A percentile compares a stretch with the other conserved stretches of the same genome.
These are phyloP conservation scores for Siniperca obscura DNA, from an alignment of 2,797 vertebrate species.

Conservation along the genomic window DNA sequence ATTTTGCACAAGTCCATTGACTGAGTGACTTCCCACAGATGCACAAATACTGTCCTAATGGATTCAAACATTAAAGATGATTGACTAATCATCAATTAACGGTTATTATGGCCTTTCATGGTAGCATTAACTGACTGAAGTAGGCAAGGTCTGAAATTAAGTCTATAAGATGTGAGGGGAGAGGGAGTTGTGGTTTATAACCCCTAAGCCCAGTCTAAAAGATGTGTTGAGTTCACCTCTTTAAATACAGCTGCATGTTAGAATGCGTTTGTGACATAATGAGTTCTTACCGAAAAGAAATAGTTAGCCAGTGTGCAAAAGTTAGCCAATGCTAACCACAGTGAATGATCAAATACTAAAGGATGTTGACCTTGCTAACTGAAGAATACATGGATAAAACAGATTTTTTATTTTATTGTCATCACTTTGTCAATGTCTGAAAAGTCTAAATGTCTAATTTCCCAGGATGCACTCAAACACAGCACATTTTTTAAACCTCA, in stretches of 20 bases:
- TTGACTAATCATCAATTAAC: background rate
- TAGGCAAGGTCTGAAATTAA: background rate
- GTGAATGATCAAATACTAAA: background rate
- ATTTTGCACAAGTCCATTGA: background rate
- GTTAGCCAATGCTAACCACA: background rate
- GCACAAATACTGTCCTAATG: background rate
- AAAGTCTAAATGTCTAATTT: no score
- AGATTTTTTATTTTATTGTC: no score
- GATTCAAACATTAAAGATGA: background rate
- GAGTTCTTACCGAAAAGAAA: background rate
- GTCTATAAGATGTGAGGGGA: background rate
- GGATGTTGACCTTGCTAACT: background rate
- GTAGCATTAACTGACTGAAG: background rate
- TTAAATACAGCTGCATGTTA: background rate
- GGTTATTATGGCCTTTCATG: background rate
- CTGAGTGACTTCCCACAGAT: background rate
- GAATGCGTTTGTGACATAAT: background rate
- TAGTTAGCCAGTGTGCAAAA: background rate
- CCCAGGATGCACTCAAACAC: background rate
- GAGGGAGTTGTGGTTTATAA: background rate
- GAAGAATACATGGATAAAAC: background rate
- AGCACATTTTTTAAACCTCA: conserved; percentile 6
- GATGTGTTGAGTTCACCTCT: background rate
- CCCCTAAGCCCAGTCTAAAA: background rate
- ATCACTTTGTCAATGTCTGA: no score